Conservation (phyloP, 2,113 vertebrate genomes). For the Crotalus horridus region DNA sequence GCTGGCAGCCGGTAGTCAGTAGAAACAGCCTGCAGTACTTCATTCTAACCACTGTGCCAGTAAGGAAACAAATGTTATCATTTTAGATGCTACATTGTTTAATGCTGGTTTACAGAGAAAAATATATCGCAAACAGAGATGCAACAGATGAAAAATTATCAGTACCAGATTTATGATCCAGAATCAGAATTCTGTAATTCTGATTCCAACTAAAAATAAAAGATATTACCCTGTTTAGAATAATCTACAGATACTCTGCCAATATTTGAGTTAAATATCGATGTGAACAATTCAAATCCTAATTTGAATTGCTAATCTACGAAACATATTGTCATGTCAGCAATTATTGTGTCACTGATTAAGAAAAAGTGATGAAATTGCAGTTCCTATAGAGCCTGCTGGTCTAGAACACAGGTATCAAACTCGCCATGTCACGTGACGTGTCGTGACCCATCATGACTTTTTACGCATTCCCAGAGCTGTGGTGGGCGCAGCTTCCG, state of each 20-base stretch:
- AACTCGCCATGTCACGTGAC: too few relatives aligned
- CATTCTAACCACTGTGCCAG: too few relatives aligned
- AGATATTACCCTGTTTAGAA: conserved; percentile 48
- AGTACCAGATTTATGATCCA: conserved; percentile 27
- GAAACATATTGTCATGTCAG: conserved; percentile 15
- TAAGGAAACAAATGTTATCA: not conserved
- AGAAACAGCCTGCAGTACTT: too few relatives aligned
- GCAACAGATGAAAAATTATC: conserved; percentile 32
- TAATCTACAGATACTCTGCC: conserved; percentile 25
- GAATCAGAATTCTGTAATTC: conserved; percentile 16
- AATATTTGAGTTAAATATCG: not conserved
- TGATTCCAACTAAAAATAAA: conserved; percentile 32
- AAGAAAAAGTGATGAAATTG: not conserved
- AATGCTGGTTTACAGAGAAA: not conserved
- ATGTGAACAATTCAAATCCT: conserved; percentile 27
- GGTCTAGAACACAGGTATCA: too few relatives aligned
- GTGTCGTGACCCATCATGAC: too few relatives aligned
- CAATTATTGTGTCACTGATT: not conserved
- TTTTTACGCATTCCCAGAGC: too few relatives aligned
- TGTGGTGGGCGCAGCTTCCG: too few relatives aligned
- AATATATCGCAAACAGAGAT: conserved; percentile 46
- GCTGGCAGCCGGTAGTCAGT: too few relatives aligned
- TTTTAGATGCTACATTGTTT: conserved; percentile 30
- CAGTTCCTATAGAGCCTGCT: not conserved
- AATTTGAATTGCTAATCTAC: conserved; percentile 5